Evolutionary conservation across 2,888 invertebrate species (phyloP).

Genomic region (Amitus sp.): DNA sequence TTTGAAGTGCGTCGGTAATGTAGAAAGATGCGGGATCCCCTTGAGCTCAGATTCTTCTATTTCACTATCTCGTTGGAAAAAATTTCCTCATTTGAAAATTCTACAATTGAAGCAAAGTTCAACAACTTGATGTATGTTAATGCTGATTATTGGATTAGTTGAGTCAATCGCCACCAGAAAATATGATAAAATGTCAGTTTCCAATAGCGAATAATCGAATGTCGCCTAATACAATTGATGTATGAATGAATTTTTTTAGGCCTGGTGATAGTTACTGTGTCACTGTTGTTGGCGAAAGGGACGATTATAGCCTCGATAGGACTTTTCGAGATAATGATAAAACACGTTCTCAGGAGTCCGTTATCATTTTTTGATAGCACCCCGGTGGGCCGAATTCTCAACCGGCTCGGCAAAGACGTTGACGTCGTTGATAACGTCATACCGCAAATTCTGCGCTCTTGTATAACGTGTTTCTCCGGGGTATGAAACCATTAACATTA

Average conservation of each 20-base stretch:
- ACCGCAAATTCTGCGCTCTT: slow-evolving; percentile 68
- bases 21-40: too few relatives aligned
- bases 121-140: too few relatives aligned
- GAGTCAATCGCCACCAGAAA: too few relatives aligned
- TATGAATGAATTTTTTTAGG: slow-evolving; percentile 57
- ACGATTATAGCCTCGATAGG: slow-evolving; percentile 70
- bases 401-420: slow-evolving; percentile 76
- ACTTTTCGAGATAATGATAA: slow-evolving; percentile 71
- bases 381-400: slow-evolving; percentile 75
- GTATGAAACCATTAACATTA: slow-evolving; percentile 49
- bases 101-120: too few relatives aligned
- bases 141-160: too few relatives aligned
- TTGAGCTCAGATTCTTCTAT: too few relatives aligned
- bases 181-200: too few relatives aligned
- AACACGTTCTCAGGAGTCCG: slow-evolving; percentile 71
- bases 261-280: slow-evolving; percentile 69
- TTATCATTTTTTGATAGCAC: slow-evolving; percentile 78
- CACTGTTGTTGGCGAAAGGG: slow-evolving; percentile 70
- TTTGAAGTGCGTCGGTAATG: too few relatives aligned
- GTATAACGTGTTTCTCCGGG: slow-evolving; percentile 58
- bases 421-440: slow-evolving; percentile 74
- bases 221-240: not conserved
- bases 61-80: too few relatives aligned
- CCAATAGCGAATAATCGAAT: too few relatives aligned
- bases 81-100: too few relatives aligned